These are phyloP conservation scores for Aspidapion aeneum DNA, from an alignment of 2,888 invertebrate species.

Conservation along the genomic window DNA sequence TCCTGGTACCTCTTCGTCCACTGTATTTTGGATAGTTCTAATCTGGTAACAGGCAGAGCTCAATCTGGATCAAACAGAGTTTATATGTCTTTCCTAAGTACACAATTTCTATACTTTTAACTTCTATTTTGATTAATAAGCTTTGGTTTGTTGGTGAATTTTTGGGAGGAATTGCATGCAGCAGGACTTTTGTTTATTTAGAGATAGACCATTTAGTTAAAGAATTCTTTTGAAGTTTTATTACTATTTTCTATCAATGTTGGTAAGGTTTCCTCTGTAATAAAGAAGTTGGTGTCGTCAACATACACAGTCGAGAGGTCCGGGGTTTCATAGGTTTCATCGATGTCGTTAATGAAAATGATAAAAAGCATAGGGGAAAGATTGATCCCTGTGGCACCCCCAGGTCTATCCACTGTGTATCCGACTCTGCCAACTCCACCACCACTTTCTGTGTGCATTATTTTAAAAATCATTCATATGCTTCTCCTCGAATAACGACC, in stretches of 20 bases:
- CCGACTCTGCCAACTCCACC: background rate
- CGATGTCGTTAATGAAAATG: too few species aligned
- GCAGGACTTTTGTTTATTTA: background rate
- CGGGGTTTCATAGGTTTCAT: background rate
- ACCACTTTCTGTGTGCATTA: background rate
- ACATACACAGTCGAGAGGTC: background rate
- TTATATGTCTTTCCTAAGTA: too few species aligned
- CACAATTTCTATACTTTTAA: too few species aligned
- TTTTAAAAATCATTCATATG: background rate
- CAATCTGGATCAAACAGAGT: too few species aligned
- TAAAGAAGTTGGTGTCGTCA: background rate
- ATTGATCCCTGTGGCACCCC: background rate
- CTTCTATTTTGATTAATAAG: background rate
- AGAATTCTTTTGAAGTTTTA: background rate
- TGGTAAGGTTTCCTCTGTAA: background rate
- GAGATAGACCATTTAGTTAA: background rate
- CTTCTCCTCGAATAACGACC: background rate
- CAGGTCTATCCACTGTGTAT: background rate
- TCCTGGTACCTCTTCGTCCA: too few species aligned
- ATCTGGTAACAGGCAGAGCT: too few species aligned
- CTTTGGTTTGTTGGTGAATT: background rate
- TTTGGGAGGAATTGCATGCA: background rate
- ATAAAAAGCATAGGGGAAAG: too few species aligned
- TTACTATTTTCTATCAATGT: background rate
- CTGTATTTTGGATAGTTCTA: too few species aligned